Evolutionary conservation across 2,888 invertebrate species (phyloP).

Genomic region (Epinotia demarniana): DNA sequence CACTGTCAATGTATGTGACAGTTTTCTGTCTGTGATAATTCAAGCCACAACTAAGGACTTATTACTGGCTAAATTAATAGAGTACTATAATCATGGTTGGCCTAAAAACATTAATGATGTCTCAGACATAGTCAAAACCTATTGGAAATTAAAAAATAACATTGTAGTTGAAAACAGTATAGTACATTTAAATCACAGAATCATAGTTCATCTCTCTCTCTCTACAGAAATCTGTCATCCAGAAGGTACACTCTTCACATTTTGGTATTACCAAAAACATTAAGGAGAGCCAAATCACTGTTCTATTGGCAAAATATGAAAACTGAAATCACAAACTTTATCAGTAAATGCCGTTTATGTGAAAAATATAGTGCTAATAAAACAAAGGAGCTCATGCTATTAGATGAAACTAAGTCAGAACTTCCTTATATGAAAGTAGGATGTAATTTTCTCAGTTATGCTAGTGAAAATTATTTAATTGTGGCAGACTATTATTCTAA

Average conservation of each 20-base stretch:
- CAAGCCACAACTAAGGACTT: neutral
- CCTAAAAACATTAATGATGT: slow-evolving; percentile 11
- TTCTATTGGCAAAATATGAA: no score
- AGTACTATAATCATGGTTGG: slow-evolving; percentile 31
- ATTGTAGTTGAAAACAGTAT: slow-evolving; percentile 27
- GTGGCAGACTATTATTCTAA: slow-evolving; percentile 38
- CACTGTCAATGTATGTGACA: slow-evolving; percentile 23
- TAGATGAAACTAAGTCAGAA: slow-evolving; percentile 1
- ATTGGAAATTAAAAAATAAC: slow-evolving; percentile 25
- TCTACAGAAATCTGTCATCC: slow-evolving; percentile 1
- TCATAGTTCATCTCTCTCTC: slow-evolving; percentile 19
- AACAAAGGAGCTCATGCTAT: slow-evolving; percentile 10
- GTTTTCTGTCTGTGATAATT: neutral
- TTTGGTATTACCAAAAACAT: no score
- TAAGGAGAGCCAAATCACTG: slow-evolving; percentile 21
- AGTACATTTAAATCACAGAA: slow-evolving; percentile 16
- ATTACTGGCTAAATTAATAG: neutral
- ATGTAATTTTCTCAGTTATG: slow-evolving; percentile 17
- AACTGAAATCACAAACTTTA: no score
- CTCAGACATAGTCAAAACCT: slow-evolving; percentile 13
- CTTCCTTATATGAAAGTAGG: slow-evolving; percentile 16
- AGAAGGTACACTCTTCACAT: slow-evolving; percentile 25
- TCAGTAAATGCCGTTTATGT: slow-evolving; percentile 24
- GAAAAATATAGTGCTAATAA: slow-evolving; percentile 32
- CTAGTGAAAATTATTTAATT: slow-evolving; percentile 29